A percentile compares a stretch with the other conserved stretches of the same genome.
Evolutionary conservation across 2,113 vertebrate species (phyloP).

Genomic region (Cinclus cinclus): DNA sequence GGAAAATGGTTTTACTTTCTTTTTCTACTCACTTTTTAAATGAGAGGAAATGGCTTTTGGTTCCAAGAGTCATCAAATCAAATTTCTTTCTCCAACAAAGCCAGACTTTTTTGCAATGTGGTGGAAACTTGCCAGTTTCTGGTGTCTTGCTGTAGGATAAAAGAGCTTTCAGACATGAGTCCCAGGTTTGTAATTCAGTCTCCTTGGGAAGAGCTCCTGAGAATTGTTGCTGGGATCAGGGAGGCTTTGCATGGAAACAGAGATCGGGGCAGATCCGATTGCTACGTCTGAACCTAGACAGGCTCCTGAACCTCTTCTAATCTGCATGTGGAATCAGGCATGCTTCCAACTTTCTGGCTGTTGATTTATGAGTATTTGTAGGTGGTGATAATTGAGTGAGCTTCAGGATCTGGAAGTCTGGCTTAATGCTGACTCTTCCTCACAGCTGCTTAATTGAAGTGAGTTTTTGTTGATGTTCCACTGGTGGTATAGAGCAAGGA

Average conservation of each 20-base stretch:
- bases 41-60: not conserved
- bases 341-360: not conserved
- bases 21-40: not conserved
- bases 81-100: not conserved
- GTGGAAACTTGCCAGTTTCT: not conserved
- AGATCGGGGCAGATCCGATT: not conserved
- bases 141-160: not conserved
- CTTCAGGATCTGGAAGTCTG: not conserved
- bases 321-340: not conserved
- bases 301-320: not conserved
- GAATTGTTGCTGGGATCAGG: not conserved
- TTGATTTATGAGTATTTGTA: not conserved
- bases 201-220: constrained; percentile 24
- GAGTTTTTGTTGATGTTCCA: not conserved
- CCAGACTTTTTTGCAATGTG: not conserved
- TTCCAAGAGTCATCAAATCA: not conserved
- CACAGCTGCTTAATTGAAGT: not conserved
- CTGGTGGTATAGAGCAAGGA: not conserved
- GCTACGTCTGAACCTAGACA: not conserved
- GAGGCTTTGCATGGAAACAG: not conserved
- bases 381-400: not conserved
- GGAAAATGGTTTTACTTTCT: not conserved
- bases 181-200: not conserved
- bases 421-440: not conserved
- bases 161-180: not conserved